phyloP scores from a whole-genome alignment of 2,888 invertebrate species.

The Erebia aethiops region DNA sequence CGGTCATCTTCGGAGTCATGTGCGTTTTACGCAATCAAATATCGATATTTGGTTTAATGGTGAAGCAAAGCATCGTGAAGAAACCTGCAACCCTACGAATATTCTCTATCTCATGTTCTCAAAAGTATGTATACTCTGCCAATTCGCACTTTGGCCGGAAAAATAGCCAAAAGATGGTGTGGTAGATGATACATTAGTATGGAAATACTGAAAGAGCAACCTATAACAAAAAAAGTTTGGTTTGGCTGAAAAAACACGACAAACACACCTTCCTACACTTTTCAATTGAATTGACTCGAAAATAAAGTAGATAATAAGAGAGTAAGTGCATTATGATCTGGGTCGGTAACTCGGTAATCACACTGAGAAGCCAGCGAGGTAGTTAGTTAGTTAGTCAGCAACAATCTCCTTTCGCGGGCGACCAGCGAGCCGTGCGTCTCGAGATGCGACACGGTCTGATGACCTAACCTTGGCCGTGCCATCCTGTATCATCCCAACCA shows the following conservation, averaged over 20 bases:
- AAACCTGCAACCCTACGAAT: too few species aligned
- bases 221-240: not conserved
- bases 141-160: too few species aligned
- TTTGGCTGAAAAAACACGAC: not conserved
- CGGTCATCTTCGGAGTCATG: too few species aligned
- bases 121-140: too few species aligned
- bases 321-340: conserved; percentile 62
- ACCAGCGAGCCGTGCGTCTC: conserved; percentile 72
- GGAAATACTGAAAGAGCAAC: too few species aligned
- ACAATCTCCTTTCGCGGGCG: conserved; percentile 71
- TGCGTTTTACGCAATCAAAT: too few species aligned
- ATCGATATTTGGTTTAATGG: too few species aligned
- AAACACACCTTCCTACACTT: conserved; percentile 28
- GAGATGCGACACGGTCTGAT: conserved; percentile 74
- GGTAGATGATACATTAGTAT: too few species aligned
- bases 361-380: conserved; percentile 36
- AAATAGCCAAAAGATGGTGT: too few species aligned
- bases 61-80: too few species aligned
- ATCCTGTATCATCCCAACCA: conserved; percentile 67
- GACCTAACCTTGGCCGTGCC: conserved; percentile 72
- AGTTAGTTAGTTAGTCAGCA: conserved; percentile 45
- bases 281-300: conserved; percentile 53
- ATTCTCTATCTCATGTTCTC: too few species aligned
- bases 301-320: conserved; percentile 62
- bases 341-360: conserved; percentile 58